These are phyloP conservation scores for Cnemophilus loriae DNA, from an alignment of 2,113 vertebrate species.

Conservation along the genomic window DNA sequence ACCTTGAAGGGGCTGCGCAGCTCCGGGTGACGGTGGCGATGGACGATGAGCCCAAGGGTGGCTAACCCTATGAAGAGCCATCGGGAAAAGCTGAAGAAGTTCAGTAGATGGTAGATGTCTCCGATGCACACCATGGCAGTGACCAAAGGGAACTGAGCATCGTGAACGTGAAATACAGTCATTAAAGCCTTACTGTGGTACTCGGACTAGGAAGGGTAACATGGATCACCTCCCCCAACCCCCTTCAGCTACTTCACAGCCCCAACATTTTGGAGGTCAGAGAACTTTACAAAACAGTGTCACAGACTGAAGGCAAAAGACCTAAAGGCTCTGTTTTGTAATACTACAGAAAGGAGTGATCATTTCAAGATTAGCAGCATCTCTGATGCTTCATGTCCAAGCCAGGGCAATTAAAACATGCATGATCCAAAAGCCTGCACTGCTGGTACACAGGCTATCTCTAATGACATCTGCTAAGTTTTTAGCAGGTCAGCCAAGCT, in stretches of 20 bases:
- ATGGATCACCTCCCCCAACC: neutral
- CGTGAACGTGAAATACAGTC: neutral
- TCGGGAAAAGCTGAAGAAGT: constrained; percentile 85
- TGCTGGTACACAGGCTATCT: neutral
- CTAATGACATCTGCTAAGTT: neutral
- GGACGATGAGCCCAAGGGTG: constrained; percentile 82
- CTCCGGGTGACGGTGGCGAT: constrained; percentile 80
- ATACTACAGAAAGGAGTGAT: neutral
- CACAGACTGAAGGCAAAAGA: neutral
- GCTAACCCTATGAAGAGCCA: constrained; percentile 87
- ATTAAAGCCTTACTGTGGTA: neutral
- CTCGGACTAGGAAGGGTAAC: neutral
- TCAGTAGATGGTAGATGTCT: constrained; percentile 84
- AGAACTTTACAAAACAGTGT: neutral
- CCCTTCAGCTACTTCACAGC: neutral
- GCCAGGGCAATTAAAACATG: neutral
- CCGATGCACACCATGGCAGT: constrained; percentile 76
- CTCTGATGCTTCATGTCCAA: neutral
- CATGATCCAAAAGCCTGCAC: neutral
- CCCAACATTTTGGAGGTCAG: neutral
- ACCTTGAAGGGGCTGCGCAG: constrained; percentile 83
- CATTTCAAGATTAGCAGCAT: neutral
- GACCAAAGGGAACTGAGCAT: constrained; percentile 77
- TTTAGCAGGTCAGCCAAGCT: neutral
- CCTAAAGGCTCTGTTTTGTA: neutral